phyloP scores from a whole-genome alignment of 2,888 invertebrate genomes.

The Mycalesis mineus region DNA sequence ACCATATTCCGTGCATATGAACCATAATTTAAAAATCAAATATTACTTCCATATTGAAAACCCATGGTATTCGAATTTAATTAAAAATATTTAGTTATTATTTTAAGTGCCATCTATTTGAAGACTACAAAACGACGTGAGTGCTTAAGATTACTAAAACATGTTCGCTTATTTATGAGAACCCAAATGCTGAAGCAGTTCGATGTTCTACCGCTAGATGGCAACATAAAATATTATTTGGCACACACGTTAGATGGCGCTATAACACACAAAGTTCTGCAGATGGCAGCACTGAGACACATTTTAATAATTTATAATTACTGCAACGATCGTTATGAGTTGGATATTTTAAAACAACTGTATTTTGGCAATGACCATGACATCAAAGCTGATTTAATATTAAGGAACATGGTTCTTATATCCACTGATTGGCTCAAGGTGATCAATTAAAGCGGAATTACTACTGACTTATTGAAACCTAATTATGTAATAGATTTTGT shows the following conservation, averaged over 20 bases:
- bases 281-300: background rate
- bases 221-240: slow-evolving; percentile 2
- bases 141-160: background rate
- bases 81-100: no score
- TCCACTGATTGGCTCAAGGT: background rate
- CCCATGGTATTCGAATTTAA: no score
- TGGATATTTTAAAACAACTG: background rate
- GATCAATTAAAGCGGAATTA: background rate
- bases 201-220: background rate
- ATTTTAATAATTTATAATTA: background rate
- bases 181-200: background rate
- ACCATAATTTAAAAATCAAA: no score
- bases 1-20: no score
- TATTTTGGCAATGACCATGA: background rate
- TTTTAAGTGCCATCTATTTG: background rate
- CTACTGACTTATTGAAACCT: background rate
- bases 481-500: no score
- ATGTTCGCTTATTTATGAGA: background rate
- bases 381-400: background rate
- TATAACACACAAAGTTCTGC: background rate
- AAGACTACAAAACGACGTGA: background rate
- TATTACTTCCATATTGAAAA: no score
- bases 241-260: background rate
- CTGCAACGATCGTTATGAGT: no score
- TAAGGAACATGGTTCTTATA: background rate